Evolutionary conservation across 2,113 vertebrate genomes (phyloP).

Genomic region (Ancistrus triradiatus): DNA sequence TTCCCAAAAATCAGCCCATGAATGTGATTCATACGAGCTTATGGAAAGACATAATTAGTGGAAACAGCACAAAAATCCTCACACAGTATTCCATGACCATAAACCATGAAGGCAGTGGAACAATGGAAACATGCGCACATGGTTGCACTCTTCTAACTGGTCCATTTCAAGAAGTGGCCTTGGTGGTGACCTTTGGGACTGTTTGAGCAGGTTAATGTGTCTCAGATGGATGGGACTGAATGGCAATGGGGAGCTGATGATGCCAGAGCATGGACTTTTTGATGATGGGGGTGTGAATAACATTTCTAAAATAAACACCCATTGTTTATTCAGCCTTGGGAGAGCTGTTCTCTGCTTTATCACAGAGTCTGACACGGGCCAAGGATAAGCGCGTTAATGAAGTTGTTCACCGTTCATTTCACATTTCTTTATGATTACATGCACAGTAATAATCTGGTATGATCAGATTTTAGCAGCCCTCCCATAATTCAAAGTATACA

Average conservation of each 20-base stretch:
- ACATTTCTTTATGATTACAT: too few species aligned
- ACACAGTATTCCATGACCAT: constrained; percentile 36
- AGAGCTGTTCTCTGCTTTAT: constrained; percentile 35
- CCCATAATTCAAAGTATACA: too few species aligned
- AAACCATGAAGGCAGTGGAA: too few species aligned
- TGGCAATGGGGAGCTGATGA: constrained; percentile 36
- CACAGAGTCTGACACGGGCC: too few species aligned
- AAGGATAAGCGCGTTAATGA: too few species aligned
- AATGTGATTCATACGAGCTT: constrained; percentile 44
- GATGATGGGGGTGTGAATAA: constrained; percentile 47
- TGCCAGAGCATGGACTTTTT: constrained; percentile 32
- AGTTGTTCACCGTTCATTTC: too few species aligned
- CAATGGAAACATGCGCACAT: background rate
- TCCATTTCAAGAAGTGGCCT: background rate
- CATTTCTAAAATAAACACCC: constrained; percentile 46
- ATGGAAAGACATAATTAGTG: constrained; percentile 32
- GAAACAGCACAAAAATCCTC: constrained; percentile 46
- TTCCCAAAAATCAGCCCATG: constrained; percentile 2
- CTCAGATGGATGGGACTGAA: constrained; percentile 43
- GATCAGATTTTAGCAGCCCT: too few species aligned
- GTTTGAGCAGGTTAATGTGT: too few species aligned
- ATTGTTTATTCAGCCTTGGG: constrained; percentile 46
- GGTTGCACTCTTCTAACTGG: background rate
- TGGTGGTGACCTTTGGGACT: background rate
- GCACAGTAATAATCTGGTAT: too few species aligned